Base-by-base conservation (phyloP, 2,888 invertebrate genomes). In the Lymantria dispar region DNA sequence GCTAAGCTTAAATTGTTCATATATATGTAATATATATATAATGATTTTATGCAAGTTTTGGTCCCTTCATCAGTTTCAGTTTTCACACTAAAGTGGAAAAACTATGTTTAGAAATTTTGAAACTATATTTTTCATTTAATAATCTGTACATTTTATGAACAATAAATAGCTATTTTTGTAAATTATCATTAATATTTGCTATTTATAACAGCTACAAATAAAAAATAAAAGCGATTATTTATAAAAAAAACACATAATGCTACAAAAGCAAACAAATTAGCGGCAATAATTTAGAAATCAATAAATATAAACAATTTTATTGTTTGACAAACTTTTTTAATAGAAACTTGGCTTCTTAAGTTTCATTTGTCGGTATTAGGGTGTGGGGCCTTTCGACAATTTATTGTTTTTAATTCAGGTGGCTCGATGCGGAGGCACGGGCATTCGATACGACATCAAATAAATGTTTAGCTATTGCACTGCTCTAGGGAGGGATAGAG, bases 391-490 rank as follows among this genome's bases (percentile, higher is more conserved):
- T 64, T 68, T 64, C 58, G 61, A 68, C 69, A 81, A 88, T 88
- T 88, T 88, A 88, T 88, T 73, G 87, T 84, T 87, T 87, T 88
- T 87, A 86, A 88, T 88, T 85, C 83, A 75, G 77, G 75, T 76
- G 79, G 56, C 72, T 64, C 69, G 67, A 74, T 68, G 69, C 67
- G 65, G 76, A 72, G 76, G 72, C 75, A 61, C 74, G 75, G 80
- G 82, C 80, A 78, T 75, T 76, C 72, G 76, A 67, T 74, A 65
- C 78, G 72, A 68, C 72, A 79, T 80, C 79, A 81, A 80, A 84
- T 79, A 79, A 85, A 82, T 80, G 81, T 77, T 81, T 78, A 76
- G 78, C 74, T 74, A 74, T 78, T 76, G 76, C 74, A 74, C 38
- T 39, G 22, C 56, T 74, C 68, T 63, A 62, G 73, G 52, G 62